phyloP scores from a whole-genome alignment of 2,888 invertebrate species.

The Plebejus argus region DNA sequence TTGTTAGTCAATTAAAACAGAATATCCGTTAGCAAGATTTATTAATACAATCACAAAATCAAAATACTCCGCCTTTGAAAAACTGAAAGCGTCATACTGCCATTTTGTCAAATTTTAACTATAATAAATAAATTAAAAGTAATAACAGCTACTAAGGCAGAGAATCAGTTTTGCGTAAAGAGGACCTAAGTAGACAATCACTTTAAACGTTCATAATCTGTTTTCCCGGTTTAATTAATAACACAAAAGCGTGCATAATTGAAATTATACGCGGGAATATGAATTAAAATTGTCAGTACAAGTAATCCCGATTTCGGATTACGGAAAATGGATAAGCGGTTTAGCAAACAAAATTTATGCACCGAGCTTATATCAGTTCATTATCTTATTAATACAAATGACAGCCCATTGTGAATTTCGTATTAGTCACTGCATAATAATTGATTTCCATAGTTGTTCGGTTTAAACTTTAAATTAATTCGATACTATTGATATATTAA shows the following conservation, averaged over 20 bases:
- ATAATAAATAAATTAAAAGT: neutral
- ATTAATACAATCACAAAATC: too few species aligned
- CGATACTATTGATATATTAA: constrained; percentile 19
- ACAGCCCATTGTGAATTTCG: constrained; percentile 41
- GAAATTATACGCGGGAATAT: constrained; percentile 13
- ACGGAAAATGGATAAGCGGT: constrained; percentile 11
- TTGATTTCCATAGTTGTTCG: constrained; percentile 39
- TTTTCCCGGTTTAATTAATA: neutral
- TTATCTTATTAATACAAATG: constrained; percentile 43
- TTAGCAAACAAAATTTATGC: constrained; percentile 31
- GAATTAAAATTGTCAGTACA: constrained; percentile 21
- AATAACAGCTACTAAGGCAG: neutral
- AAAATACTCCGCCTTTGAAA: too few species aligned
- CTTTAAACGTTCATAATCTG: constrained; percentile 8
- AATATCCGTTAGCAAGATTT: too few species aligned
- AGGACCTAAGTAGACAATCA: neutral
- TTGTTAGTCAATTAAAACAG: too few species aligned
- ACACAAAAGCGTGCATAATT: neutral
- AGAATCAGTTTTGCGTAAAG: neutral
- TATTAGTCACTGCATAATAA: constrained; percentile 38
- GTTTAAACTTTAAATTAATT: constrained; percentile 32
- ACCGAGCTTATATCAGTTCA: constrained; percentile 35
- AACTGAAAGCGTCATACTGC: too few species aligned
- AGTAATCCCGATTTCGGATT: constrained; percentile 15
- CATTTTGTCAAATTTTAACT: too few species aligned